Conservation (phyloP, 2,113 vertebrate genomes). For the Podilymbus podiceps region DNA sequence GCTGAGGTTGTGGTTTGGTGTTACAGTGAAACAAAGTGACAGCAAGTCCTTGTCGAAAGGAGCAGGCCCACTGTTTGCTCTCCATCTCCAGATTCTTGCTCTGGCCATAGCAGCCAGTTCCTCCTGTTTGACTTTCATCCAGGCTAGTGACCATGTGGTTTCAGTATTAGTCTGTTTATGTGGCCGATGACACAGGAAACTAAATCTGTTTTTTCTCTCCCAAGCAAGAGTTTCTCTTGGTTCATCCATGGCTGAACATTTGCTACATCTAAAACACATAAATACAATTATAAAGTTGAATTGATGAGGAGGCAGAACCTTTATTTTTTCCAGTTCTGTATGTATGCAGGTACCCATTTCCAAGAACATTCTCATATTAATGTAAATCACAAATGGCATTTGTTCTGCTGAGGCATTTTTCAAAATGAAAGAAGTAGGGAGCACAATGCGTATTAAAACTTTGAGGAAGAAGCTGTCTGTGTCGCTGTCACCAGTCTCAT, state of each 20-base stretch:
- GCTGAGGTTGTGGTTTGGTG: not conserved
- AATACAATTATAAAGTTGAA: not conserved
- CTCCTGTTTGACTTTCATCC: not conserved
- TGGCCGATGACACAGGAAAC: not conserved
- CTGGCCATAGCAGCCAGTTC: accelerated
- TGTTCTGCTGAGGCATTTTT: not conserved
- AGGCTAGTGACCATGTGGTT: not conserved
- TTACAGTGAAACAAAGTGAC: not conserved
- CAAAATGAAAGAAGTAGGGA: not conserved
- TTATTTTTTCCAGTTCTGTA: not conserved
- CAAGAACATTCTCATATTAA: not conserved
- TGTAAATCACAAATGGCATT: not conserved
- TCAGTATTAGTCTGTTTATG: not conserved
- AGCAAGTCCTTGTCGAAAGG: not conserved
- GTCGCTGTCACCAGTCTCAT: not conserved
- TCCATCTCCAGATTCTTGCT: not conserved
- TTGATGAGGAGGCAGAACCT: not conserved
- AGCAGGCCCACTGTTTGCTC: not conserved
- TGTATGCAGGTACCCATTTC: not conserved
- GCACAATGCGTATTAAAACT: not conserved
- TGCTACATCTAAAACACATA: not conserved
- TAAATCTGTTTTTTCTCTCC: not conserved
- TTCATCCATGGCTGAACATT: not conserved
- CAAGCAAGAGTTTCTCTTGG: not conserved
- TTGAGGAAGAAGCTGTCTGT: not conserved